phyloP scores from a whole-genome alignment of 2,888 invertebrate genomes.

The Himalopsyche japonica region DNA sequence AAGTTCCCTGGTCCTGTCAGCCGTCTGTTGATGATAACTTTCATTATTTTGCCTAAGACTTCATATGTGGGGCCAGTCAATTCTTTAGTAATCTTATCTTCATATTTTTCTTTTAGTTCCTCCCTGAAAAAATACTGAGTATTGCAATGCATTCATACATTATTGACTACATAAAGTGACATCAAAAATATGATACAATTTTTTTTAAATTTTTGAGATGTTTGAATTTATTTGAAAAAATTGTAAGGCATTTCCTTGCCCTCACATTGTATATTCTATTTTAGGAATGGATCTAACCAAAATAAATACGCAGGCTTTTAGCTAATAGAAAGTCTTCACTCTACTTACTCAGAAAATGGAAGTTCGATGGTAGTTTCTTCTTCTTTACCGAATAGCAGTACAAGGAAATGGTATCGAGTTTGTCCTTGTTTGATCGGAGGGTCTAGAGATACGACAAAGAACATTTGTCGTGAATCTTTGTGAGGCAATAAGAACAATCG shows the following conservation, averaged over 20 bases:
- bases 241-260: too few species aligned
- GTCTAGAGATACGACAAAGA: slow-evolving; percentile 96
- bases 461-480: slow-evolving; percentile 97
- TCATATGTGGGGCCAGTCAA: slow-evolving; percentile 93
- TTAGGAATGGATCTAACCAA: too few species aligned
- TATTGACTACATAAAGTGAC: too few species aligned
- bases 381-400: slow-evolving; percentile 91
- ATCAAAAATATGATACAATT: too few species aligned
- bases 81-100: slow-evolving; percentile 88
- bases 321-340: too few species aligned
- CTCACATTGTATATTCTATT: too few species aligned
- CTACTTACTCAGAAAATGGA: slow-evolving; percentile 84
- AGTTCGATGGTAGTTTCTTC: slow-evolving; percentile 91
- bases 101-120: slow-evolving; percentile 91
- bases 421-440: slow-evolving; percentile 99
- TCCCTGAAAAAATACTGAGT: slow-evolving; percentile 59
- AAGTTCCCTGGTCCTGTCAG: slow-evolving; percentile 94
- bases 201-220: too few species aligned
- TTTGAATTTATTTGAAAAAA: too few species aligned
- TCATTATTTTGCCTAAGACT: slow-evolving; percentile 95
- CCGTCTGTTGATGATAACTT: slow-evolving; percentile 90
- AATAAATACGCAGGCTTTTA: too few species aligned
- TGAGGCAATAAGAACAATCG: slow-evolving; percentile 94
- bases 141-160: not conserved
- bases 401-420: slow-evolving; percentile 95